Percentiles rank a stretch among this genome's conserved stretches.
These are phyloP conservation scores for Emydocephalus ijimae DNA, from an alignment of 2,113 vertebrate genomes.

Conservation along the genomic window DNA sequence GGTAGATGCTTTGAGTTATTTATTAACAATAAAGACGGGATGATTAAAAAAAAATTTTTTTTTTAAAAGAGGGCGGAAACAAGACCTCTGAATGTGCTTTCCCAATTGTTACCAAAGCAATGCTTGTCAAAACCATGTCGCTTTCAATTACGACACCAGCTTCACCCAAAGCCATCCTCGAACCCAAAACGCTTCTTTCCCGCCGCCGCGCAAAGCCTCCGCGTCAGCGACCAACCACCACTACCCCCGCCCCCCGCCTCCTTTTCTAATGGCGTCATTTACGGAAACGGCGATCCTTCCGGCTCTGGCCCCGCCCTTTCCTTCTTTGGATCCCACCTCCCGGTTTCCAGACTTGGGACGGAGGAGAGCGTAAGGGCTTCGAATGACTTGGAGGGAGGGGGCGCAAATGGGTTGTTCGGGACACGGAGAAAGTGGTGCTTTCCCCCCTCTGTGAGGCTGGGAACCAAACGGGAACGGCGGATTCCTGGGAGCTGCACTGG, in stretches of 20 bases:
- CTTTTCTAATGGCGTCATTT: neutral
- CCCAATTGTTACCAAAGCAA: neutral
- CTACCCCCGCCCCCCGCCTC: too few species aligned
- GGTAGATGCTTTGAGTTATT: neutral
- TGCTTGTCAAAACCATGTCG: neutral
- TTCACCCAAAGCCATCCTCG: neutral
- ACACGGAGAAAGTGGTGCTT: neutral
- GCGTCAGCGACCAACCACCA: too few species aligned
- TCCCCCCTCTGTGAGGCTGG: constrained; percentile 23
- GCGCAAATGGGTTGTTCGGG: too few species aligned
- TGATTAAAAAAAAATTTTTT: neutral
- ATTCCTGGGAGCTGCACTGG: neutral
- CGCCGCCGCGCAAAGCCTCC: neutral
- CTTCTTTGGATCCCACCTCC: neutral
- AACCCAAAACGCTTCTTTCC: neutral
- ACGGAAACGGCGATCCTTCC: constrained; percentile 22
- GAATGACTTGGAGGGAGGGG: neutral
- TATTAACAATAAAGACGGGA: neutral
- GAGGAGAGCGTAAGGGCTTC: neutral
- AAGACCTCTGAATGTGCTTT: neutral
- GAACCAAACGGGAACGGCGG: constrained; percentile 9
- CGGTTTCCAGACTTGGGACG: neutral
- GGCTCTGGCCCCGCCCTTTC: accelerated
- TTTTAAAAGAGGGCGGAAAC: neutral
- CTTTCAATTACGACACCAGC: neutral